These are phyloP conservation scores for Cichlasoma orientale DNA, from an alignment of 2,797 vertebrate species.

Conservation along the genomic window DNA sequence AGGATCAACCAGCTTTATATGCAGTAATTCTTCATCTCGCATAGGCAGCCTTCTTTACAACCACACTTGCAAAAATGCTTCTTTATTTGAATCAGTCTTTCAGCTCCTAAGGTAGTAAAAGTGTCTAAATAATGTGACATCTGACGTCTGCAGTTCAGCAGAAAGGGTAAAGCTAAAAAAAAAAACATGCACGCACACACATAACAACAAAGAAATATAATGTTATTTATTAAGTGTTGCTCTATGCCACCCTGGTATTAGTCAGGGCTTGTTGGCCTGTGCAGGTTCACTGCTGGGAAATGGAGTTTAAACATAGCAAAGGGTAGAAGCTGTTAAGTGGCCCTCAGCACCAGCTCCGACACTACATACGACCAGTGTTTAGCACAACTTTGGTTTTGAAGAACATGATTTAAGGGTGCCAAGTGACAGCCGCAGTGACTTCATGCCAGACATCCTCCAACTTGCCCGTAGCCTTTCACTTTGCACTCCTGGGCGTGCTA, in stretches of 20 bases:
- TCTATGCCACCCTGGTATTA: constrained; percentile 12
- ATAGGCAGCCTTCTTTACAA: background rate
- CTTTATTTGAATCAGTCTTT: background rate
- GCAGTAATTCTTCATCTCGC: background rate
- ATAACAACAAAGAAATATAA: background rate
- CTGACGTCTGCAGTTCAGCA: background rate
- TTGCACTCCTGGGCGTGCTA: constrained; percentile 60
- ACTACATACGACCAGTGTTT: constrained; percentile 55
- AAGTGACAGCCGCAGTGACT: constrained; percentile 65
- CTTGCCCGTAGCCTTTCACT: constrained; percentile 50
- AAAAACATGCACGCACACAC: background rate
- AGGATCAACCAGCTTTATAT: constrained; percentile 25
- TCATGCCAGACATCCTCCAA: constrained; percentile 59
- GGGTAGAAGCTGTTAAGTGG: constrained; percentile 56
- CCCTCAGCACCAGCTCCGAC: constrained; percentile 53
- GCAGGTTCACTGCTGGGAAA: constrained; percentile 57
- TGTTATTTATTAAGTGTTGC: constrained; percentile 14
- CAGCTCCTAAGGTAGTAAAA: background rate
- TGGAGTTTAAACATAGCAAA: constrained; percentile 53
- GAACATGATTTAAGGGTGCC: constrained; percentile 54
- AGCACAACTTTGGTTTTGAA: constrained; percentile 58
- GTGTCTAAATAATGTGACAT: background rate
- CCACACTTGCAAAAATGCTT: background rate
- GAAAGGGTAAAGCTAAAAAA: too few species aligned
- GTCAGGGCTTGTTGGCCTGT: constrained; percentile 24